Evolutionary conservation across 2,113 vertebrate species (phyloP).

Genomic region (Melanerpes aurifrons): DNA sequence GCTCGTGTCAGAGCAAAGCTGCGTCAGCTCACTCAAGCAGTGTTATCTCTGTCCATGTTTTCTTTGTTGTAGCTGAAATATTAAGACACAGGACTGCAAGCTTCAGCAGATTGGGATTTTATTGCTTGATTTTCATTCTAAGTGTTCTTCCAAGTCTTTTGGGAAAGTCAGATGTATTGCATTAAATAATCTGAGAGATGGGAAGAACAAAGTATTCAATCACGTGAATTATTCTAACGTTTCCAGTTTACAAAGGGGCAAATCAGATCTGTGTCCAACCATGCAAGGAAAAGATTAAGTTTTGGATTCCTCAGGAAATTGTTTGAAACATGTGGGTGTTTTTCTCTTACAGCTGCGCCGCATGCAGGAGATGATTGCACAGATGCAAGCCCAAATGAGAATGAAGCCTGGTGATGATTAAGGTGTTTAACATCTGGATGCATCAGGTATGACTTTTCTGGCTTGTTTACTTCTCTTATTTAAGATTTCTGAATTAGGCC

Average conservation of each 20-base stretch:
- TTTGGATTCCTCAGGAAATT: neutral
- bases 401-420: constrained; percentile 86
- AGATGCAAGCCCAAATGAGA: constrained; percentile 91
- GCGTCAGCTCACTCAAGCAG: neutral
- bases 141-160: neutral
- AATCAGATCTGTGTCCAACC: neutral
- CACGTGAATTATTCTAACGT: neutral
- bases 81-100: neutral
- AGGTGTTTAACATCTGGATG: neutral
- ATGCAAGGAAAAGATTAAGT: neutral
- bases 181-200: neutral
- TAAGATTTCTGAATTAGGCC: neutral
- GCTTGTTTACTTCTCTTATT: neutral
- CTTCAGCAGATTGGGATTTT: neutral
- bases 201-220: neutral
- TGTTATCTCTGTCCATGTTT: neutral
- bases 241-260: neutral
- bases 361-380: constrained; percentile 91
- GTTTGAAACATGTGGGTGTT: neutral
- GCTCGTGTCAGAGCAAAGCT: neutral
- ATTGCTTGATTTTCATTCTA: neutral
- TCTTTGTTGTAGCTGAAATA: neutral
- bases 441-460: constrained; percentile 35
- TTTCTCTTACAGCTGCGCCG: constrained; percentile 78
- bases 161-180: neutral